Percentiles rank a stretch among this genome's conserved stretches.
phyloP scores from a whole-genome alignment of 2,888 invertebrate genomes.

The Lumbricus terrestris region DNA sequence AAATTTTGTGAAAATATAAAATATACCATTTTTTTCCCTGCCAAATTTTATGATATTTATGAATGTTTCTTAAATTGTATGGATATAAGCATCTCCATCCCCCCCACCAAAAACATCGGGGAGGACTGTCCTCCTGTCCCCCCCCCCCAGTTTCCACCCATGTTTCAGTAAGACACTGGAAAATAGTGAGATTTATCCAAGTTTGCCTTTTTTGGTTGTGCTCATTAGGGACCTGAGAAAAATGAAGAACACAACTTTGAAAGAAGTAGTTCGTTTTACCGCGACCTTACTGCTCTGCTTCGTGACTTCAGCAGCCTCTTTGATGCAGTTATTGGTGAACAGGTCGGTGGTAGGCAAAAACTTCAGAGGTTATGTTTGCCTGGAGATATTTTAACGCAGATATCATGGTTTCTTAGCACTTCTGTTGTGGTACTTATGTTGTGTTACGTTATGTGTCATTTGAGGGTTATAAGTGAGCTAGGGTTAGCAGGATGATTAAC shows the following conservation, averaged over 20 bases:
- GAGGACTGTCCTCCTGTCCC: no score
- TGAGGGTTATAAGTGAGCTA: neutral
- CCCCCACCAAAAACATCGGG: no score
- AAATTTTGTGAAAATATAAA: no score
- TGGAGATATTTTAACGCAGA: neutral
- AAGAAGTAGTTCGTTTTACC: neutral
- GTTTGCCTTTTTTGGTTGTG: neutral
- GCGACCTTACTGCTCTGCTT: neutral
- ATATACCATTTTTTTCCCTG: no score
- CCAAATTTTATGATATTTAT: no score
- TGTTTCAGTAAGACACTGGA: no score
- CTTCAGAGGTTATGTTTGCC: neutral
- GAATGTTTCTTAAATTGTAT: no score
- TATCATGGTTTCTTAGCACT: no score
- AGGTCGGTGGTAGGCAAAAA: neutral
- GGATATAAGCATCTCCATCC: no score
- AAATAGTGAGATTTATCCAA: neutral
- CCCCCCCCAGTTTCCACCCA: no score
- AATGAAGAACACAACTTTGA: neutral
- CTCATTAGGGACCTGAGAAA: neutral
- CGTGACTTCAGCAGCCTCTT: neutral
- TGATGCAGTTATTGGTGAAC: neutral
- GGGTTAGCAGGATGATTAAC: neutral
- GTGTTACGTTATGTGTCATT: neutral
- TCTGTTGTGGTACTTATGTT: neutral